These are phyloP conservation scores for Genyomyrus donnyi DNA, from an alignment of 2,113 vertebrate genomes.

Conservation along the genomic window DNA sequence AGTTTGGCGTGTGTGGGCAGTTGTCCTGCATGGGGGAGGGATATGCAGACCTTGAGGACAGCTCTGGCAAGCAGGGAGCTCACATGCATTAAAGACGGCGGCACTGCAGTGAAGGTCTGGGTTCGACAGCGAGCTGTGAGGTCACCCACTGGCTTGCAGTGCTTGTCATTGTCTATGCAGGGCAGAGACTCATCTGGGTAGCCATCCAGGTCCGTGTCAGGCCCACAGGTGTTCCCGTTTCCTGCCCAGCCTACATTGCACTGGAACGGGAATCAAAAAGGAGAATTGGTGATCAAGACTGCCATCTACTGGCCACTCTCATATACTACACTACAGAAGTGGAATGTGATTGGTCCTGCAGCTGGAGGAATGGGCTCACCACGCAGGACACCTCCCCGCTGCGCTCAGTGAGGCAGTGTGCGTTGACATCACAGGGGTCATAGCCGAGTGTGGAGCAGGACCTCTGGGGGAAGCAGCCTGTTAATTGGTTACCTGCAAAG, in stretches of 20 bases:
- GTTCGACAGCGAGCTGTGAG: neutral
- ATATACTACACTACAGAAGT: neutral
- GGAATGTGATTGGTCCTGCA: neutral
- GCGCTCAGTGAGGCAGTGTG: slow-evolving; percentile 68
- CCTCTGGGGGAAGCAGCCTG: slow-evolving; percentile 55
- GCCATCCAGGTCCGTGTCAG: slow-evolving; percentile 74
- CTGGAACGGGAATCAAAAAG: slow-evolving; percentile 42
- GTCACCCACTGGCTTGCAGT: slow-evolving; percentile 66
- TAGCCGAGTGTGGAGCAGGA: slow-evolving; percentile 61
- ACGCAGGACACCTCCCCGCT: slow-evolving; percentile 67
- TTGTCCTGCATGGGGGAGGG: slow-evolving; percentile 57
- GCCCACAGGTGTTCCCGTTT: slow-evolving; percentile 72
- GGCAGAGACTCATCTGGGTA: slow-evolving; percentile 74
- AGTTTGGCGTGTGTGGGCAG: slow-evolving; percentile 74
- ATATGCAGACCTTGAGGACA: neutral
- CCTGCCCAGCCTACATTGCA: slow-evolving; percentile 80
- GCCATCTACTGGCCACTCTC: neutral
- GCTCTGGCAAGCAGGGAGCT: neutral
- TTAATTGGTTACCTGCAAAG: slow-evolving; percentile 68
- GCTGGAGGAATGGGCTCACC: slow-evolving; percentile 47
- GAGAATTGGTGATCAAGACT: neutral
- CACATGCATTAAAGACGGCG: neutral
- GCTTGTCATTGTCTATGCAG: slow-evolving; percentile 77
- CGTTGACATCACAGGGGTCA: slow-evolving; percentile 70
- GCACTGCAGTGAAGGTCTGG: neutral